Evolutionary conservation across 2,888 invertebrate species (phyloP).

Genomic region (Thymelicus acteon): DNA sequence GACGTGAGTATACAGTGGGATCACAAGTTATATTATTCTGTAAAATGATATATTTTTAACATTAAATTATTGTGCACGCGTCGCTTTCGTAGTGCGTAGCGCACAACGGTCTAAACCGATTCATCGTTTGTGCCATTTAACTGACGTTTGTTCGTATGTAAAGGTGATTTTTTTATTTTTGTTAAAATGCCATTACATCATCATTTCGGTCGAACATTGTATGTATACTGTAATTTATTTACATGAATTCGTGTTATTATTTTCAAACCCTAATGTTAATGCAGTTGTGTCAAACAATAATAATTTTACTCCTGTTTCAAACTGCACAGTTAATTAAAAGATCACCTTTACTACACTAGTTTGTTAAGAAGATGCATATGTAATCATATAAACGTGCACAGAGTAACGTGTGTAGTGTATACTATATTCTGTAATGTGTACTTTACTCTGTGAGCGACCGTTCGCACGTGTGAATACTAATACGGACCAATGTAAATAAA

Average conservation of each 20-base stretch:
- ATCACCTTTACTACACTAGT: constrained; percentile 14
- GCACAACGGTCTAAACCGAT: constrained; percentile 19
- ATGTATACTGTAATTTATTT: too few species aligned
- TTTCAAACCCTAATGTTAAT: too few species aligned
- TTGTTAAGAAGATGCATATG: neutral
- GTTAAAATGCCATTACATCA: too few species aligned
- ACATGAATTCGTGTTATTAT: too few species aligned
- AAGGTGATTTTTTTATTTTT: constrained; percentile 21
- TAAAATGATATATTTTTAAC: neutral
- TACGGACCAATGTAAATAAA: constrained; percentile 64
- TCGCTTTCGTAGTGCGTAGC: constrained; percentile 30
- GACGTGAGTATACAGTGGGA: constrained; percentile 11
- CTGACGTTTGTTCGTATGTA: constrained; percentile 10
- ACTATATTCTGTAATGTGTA: constrained; percentile 22
- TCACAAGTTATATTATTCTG: constrained; percentile 9
- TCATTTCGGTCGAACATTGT: too few species aligned
- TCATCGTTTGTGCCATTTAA: constrained; percentile 25
- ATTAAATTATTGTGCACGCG: constrained; percentile 22
- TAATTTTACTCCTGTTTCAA: too few species aligned
- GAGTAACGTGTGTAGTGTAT: neutral
- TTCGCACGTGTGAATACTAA: constrained; percentile 49
- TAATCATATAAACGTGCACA: neutral
- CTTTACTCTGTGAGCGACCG: constrained; percentile 3
- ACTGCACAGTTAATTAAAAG: neutral
- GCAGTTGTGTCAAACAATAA: too few species aligned